These are phyloP conservation scores for Marasmarcha lunaedactyla DNA, from an alignment of 2,888 invertebrate genomes.

Conservation along the genomic window DNA sequence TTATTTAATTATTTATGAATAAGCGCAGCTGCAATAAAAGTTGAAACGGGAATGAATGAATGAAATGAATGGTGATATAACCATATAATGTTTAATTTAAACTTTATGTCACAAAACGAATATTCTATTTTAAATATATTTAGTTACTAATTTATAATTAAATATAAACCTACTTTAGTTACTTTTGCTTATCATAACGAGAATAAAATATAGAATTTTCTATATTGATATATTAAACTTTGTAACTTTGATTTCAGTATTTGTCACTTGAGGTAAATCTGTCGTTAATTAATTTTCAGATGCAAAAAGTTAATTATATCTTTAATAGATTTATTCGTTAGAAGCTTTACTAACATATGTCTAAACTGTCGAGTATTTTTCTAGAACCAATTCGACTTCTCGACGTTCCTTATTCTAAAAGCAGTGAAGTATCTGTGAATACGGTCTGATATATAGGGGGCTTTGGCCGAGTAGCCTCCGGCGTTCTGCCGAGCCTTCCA, in stretches of 20 bases:
- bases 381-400: too few species aligned
- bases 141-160: not conserved
- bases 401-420: constrained; percentile 19
- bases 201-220: not conserved
- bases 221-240: not conserved
- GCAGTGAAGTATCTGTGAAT: constrained; percentile 43
- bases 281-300: too few species aligned
- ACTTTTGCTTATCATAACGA: not conserved
- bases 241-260: too few species aligned
- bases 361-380: too few species aligned
- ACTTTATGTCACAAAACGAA: not conserved
- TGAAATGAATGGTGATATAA: not conserved
- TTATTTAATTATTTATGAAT: not conserved
- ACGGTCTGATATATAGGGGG: constrained; percentile 62
- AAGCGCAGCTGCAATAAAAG: too few species aligned
- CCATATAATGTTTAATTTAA: not conserved
- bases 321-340: too few species aligned
- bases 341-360: too few species aligned
- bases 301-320: too few species aligned
- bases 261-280: too few species aligned
- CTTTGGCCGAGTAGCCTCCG: constrained; percentile 53
- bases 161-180: not conserved
- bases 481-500: constrained; percentile 24
- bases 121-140: not conserved
- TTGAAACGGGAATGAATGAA: not conserved